Evolutionary conservation across 2,888 invertebrate genomes (phyloP), one percentile per base, ranked within the genome.

Genomic region (Monopis laevigella): DNA sequence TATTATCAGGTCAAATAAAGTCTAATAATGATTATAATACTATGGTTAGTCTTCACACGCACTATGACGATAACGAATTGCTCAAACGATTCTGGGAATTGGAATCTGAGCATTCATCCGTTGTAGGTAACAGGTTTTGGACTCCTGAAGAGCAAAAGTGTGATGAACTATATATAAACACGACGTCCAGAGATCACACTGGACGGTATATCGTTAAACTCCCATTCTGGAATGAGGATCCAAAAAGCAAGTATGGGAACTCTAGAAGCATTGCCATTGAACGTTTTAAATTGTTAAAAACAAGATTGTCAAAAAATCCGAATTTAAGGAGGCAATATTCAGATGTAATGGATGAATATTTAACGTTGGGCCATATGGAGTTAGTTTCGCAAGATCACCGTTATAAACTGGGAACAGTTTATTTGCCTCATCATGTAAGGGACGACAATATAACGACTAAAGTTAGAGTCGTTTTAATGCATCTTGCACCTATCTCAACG

Each of bases 371-470:
- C 46, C 52, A 55, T 41, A 48, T 50, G 47, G 47, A 48, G 27
- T 10, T 13, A 21, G 41, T 48, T 1, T 34, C 44, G 16, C 30
- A 21, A n/a, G 39, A 48, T 36, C 2, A 19, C 16, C 10, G 12
- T 5, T 5, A 28, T 11, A 28, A 4, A n/a, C 4, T 5, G 6
- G 32, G 42, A 2, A 36, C 45, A 2, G 48, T 50, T 1, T 55
- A 54, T 34, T 39, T 58, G 24, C 56, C 58, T 5, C 56, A 58
- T 39, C 56, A 53, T n/a, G 21, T 54, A 3, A 45, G 51, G 2
- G 45, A 52, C 5, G 53, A 55, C 26, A 51, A 44, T 14, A 39
- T 38, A 2, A 52, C 55, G 2, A 49, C 52, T 1, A 53, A 55
- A 29, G 45, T 55, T 1, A 41, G 58, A 3, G 50, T 56, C 0